Conservation (phyloP, 1,140 invertebrate species). For the Pachypeltis micranthus region DNA sequence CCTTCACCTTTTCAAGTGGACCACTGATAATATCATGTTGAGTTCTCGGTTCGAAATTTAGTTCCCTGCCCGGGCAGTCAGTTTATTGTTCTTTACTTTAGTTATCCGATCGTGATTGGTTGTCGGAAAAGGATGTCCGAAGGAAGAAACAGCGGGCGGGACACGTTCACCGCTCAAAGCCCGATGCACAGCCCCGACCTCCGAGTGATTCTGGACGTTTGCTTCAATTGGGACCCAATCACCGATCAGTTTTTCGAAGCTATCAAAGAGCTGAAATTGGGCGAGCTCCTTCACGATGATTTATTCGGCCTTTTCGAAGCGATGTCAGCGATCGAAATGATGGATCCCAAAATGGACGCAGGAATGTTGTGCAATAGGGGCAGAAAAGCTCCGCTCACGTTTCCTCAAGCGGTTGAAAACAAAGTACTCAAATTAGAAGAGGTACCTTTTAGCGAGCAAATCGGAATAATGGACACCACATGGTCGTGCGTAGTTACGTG, state of each 20-base stretch:
- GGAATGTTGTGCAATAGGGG: slow-evolving; percentile 91
- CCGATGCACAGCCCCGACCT: neutral
- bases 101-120: too few relatives aligned
- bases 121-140: neutral
- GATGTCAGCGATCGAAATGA: slow-evolving; percentile 99
- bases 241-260: slow-evolving; percentile 61
- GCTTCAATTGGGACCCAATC: slow-evolving; percentile 58
- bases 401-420: slow-evolving; percentile 70
- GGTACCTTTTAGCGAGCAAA: slow-evolving; percentile 54
- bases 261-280: slow-evolving; percentile 66
- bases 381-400: slow-evolving; percentile 71
- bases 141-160: neutral
- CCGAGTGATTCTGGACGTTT: neutral
- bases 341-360: slow-evolving; percentile 99
- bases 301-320: slow-evolving; percentile 93
- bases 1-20: too few relatives aligned
- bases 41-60: too few relatives aligned
- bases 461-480: slow-evolving; percentile 87
- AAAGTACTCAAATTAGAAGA: slow-evolving; percentile 69
- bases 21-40: too few relatives aligned
- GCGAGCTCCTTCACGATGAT: slow-evolving; percentile 81
- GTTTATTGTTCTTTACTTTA: slow-evolving; percentile 18
- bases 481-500: slow-evolving; percentile 86
- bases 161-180: slow-evolving; percentile 2
- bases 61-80: too few relatives aligned